Base-by-base conservation (phyloP, 1,140 invertebrate species). In the Drosophila trapezifrons region DNA sequence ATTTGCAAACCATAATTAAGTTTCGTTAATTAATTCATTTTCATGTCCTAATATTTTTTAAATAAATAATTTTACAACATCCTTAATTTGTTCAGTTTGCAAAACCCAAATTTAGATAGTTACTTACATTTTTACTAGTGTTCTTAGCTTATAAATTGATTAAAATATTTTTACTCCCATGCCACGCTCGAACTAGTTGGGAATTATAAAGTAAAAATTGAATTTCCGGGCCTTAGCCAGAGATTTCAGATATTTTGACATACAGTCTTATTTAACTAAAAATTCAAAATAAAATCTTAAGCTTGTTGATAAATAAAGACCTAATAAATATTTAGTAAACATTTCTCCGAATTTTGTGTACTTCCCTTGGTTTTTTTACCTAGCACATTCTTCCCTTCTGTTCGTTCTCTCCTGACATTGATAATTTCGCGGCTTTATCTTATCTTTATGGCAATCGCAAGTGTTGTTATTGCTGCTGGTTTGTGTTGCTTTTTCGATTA, bases 401-500 rank as follows among this genome's bases (percentile, higher is more conserved):
- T 0, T 12, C 40, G 1, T 12, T 65, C 20, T 8, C 22, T 20
- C 32, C 17, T 71, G 62, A 64, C 67, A 87, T 83, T 87, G 85
- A 76, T 85, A 84, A 85, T 85, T 73, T 71, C 51, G 51, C 56
- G 35, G 66, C 54, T 49, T 90, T 89, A 89, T 89, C 85, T 89
- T 90, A 89, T 89, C 83, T 83, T 89, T 81, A 81, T 81, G 60
- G 42, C 65, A 62, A 59, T 69, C 52, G 45, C 40, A 29, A 35
- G 62, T 64, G 40, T 75, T 86, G 71, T 79, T 62, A 80, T 59
- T 67, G 77, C 17, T 78, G 15, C 27, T 57, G 12, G 56, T 71
- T 70, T 27, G 55, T 60, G 51, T 47, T 57, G 18, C 55, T 37
- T 37, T 25, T 55, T 63, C 84, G 82, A 86, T 86, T 86, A 86